These are phyloP conservation scores for Poeciliopsis infans DNA, from an alignment of 2,797 vertebrate genomes.

Conservation along the genomic window DNA sequence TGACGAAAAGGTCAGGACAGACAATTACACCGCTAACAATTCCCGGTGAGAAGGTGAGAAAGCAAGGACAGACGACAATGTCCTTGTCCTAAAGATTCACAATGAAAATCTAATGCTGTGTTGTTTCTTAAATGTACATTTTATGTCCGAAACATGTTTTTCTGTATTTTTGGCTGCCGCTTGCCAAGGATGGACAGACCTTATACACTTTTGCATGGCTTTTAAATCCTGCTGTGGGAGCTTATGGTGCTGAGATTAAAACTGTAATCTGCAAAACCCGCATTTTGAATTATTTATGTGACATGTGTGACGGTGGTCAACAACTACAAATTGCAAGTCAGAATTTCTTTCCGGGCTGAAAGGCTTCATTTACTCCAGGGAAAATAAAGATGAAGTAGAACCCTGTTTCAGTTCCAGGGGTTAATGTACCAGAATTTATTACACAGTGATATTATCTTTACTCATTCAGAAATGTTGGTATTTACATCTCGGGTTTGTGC, in stretches of 20 bases:
- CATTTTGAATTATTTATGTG: constrained; percentile 46
- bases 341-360: constrained; percentile 2
- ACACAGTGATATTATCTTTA: neutral
- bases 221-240: constrained; percentile 20
- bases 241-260: constrained; percentile 56
- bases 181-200: neutral
- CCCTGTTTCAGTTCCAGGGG: neutral
- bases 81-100: constrained; percentile 5
- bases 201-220: constrained; percentile 8
- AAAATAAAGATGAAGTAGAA: neutral
- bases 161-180: neutral
- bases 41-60: neutral
- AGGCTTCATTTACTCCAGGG: neutral
- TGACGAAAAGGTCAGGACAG: constrained; percentile 38
- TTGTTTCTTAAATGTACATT: constrained; percentile 10
- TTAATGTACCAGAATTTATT: neutral
- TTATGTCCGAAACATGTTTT: neutral
- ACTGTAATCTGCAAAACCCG: constrained; percentile 52
- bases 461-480: neutral
- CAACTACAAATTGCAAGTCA: constrained; percentile 10
- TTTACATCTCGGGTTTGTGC: neutral
- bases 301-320: constrained; percentile 30
- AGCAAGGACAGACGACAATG: neutral
- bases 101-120: constrained; percentile 17
- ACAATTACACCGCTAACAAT: constrained; percentile 28